Evolutionary conservation across 2,888 invertebrate species (phyloP).

Genomic region (Volucella inanis): DNA sequence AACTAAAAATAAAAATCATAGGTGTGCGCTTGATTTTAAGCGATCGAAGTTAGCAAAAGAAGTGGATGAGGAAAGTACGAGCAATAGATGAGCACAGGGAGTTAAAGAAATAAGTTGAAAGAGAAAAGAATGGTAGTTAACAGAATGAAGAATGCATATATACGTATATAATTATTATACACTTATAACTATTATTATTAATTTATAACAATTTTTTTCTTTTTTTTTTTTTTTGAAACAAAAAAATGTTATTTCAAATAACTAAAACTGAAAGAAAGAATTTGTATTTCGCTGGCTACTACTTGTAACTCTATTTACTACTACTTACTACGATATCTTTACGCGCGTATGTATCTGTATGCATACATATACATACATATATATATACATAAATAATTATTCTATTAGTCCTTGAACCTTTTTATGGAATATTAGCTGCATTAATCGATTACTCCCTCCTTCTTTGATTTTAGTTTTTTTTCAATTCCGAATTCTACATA

Average conservation of each 20-base stretch:
- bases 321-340: conserved; percentile 37
- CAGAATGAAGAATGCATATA: conserved; percentile 43
- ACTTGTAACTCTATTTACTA: conserved; percentile 58
- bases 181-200: conserved; percentile 68
- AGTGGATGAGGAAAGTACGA: no score
- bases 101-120: no score
- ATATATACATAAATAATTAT: conserved; percentile 1
- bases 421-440: conserved; percentile 48
- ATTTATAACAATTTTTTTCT: conserved; percentile 64
- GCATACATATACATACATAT: conserved; percentile 37
- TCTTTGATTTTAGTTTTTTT: background rate
- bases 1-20: conserved; percentile 9
- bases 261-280: conserved; percentile 31
- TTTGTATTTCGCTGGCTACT: conserved; percentile 61
- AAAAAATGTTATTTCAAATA: conserved; percentile 24
- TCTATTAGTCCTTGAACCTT: background rate
- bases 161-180: conserved; percentile 54
- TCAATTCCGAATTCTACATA: background rate
- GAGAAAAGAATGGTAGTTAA: conserved; percentile 63
- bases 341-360: conserved; percentile 44
- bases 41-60: conserved; percentile 1
- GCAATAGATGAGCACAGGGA: no score
- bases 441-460: conserved; percentile 9
- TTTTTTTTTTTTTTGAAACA: no score
- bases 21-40: conserved; percentile 57